Evolutionary conservation across 2,888 invertebrate genomes (phyloP).

Genomic region (Galerucella calmariensis): DNA sequence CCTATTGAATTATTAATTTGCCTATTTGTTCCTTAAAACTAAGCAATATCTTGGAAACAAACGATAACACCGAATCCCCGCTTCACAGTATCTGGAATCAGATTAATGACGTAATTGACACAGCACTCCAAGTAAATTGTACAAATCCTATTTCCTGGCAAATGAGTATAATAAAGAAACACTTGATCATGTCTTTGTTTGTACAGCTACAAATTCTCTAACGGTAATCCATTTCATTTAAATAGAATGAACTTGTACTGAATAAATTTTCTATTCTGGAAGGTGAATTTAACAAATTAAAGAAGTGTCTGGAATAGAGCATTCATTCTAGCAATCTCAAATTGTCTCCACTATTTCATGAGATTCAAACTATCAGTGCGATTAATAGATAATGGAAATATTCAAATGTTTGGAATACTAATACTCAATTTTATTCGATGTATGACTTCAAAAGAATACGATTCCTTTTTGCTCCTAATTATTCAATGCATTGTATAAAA

Average conservation of each 20-base stretch:
- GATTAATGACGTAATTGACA: constrained; percentile 23
- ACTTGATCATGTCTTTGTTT: constrained; percentile 52
- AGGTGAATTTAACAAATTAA: constrained; percentile 21
- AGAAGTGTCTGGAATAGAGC: not conserved
- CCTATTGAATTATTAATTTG: not conserved
- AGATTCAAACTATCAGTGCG: too few relatives aligned
- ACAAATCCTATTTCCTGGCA: constrained; percentile 54
- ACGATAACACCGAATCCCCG: not conserved
- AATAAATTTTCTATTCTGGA: constrained; percentile 19
- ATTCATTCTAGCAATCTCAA: not conserved
- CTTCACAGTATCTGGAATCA: constrained; percentile 8
- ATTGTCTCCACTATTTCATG: too few relatives aligned
- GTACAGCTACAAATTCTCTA: constrained; percentile 25
- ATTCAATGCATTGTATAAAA: too few relatives aligned
- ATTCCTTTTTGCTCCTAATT: too few relatives aligned
- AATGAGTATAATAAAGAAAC: constrained; percentile 50
- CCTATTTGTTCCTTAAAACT: not conserved
- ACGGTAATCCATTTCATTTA: constrained; percentile 28
- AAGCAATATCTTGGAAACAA: not conserved
- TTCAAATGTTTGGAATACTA: too few relatives aligned
- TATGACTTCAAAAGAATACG: too few relatives aligned
- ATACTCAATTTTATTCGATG: too few relatives aligned
- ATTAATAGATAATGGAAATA: too few relatives aligned
- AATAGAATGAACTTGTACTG: constrained; percentile 29
- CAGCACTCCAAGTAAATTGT: constrained; percentile 33